Evolutionary conservation across 2,113 vertebrate species (phyloP).

Genomic region (Zosterops pallidus): DNA sequence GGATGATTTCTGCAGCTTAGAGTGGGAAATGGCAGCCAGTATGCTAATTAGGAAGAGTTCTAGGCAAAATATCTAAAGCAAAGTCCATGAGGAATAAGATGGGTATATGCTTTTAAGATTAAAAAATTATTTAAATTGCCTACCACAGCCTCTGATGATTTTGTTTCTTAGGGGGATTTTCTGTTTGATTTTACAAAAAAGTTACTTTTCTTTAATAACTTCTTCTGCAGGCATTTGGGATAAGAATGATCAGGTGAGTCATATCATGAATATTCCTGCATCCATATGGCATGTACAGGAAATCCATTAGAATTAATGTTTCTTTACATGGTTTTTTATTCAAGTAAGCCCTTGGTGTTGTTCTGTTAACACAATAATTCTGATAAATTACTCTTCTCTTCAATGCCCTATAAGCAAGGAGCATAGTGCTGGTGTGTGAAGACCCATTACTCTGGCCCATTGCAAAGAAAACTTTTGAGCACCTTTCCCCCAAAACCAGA

Average conservation of each 20-base stretch:
- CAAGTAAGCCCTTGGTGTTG: background rate
- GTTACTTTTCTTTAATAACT: background rate
- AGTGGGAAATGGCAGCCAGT: background rate
- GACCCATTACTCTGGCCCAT: background rate
- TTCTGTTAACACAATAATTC: background rate
- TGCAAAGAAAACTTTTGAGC: constrained; percentile 18
- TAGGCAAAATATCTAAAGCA: background rate
- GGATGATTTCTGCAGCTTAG: background rate
- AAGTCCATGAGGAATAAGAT: background rate
- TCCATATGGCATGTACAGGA: background rate
- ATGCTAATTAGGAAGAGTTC: background rate
- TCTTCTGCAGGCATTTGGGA: background rate
- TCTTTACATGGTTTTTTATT: background rate
- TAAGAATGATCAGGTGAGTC: background rate
- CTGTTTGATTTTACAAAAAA: background rate
- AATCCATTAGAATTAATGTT: background rate
- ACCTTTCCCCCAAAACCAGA: background rate
- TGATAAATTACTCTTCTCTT: background rate
- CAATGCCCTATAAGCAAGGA: background rate
- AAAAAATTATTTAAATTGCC: background rate
- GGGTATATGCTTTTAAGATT: background rate
- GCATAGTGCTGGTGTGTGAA: background rate
- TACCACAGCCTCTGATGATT: background rate
- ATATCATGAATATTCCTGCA: background rate
- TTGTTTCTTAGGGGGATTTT: background rate